A percentile compares a stretch with the other conserved stretches of the same genome.
Evolutionary conservation across 2,797 vertebrate genomes (phyloP).

Genomic region (Okamejei kenojei): DNA sequence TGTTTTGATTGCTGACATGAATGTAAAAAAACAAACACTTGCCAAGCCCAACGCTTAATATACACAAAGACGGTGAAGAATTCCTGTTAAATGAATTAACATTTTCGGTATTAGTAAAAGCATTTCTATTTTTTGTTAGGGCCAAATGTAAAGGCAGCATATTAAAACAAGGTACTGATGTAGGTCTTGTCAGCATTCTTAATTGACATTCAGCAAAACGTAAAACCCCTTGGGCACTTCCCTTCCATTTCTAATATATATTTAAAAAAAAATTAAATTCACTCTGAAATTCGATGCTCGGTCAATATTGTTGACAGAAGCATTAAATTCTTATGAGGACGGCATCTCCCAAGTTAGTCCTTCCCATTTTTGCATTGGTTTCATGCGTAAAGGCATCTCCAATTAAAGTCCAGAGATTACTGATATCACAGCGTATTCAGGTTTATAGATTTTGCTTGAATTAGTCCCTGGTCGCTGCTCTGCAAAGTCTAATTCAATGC

Average conservation of each 20-base stretch:
- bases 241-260: constrained; percentile 52
- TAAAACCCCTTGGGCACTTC: constrained; percentile 46
- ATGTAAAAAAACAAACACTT: background rate
- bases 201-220: constrained; percentile 58
- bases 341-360: too few relatives aligned
- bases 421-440: background rate
- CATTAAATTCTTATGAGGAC: constrained; percentile 38
- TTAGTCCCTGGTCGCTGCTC: background rate
- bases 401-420: background rate
- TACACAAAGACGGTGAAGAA: background rate
- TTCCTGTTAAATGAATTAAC: background rate
- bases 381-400: constrained; percentile 5
- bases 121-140: background rate
- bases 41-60: background rate
- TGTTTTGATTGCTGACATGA: background rate
- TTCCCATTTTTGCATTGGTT: constrained; percentile 46
- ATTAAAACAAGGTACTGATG: background rate
- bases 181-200: constrained; percentile 56
- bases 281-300: constrained; percentile 52
- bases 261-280: constrained; percentile 41
- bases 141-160: constrained; percentile 46
- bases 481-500: background rate
- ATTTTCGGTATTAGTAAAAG: background rate
- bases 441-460: background rate
- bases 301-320: constrained; percentile 61